Percentiles rank a stretch among this genome's conserved stretches.
Conservation (phyloP, 2,113 vertebrate species). For the Sardina pilchardus region DNA sequence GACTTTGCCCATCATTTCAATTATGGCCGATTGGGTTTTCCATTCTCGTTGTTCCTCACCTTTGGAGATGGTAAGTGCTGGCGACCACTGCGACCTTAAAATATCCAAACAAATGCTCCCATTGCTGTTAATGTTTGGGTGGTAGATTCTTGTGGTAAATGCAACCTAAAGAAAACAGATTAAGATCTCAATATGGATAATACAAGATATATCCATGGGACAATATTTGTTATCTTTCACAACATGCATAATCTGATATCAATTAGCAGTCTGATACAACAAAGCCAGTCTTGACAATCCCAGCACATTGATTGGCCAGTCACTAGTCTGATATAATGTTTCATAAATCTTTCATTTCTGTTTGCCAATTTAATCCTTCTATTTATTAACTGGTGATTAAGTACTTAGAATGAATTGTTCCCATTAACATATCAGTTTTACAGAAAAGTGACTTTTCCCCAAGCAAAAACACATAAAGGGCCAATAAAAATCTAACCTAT, state of each 20-base stretch:
- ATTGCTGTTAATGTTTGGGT: slow-evolving; percentile 59
- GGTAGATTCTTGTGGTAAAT: slow-evolving; percentile 61
- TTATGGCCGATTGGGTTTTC: no score
- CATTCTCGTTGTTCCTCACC: slow-evolving; percentile 57
- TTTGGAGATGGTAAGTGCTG: slow-evolving; percentile 89
- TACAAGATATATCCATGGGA: not conserved
- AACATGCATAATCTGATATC: not conserved
- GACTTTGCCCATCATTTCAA: no score
- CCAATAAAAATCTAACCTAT: not conserved
- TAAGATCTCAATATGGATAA: not conserved
- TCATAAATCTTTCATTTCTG: no score
- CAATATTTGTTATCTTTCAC: not conserved
- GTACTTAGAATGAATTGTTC: no score
- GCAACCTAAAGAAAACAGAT: slow-evolving; percentile 73
- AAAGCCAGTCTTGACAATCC: no score
- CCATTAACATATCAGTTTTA: no score
- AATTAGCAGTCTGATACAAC: not conserved
- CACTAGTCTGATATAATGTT: no score
- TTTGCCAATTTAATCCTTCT: no score
- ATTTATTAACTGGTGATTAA: no score
- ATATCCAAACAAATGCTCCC: slow-evolving; percentile 59
- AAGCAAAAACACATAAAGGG: not conserved
- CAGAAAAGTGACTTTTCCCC: not conserved
- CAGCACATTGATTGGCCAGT: no score
- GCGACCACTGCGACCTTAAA: slow-evolving; percentile 57